Percentiles rank a stretch among this genome's conserved stretches.
Evolutionary conservation across 2,797 vertebrate species (phyloP).

Genomic region (Rhyacichthys aspro): DNA sequence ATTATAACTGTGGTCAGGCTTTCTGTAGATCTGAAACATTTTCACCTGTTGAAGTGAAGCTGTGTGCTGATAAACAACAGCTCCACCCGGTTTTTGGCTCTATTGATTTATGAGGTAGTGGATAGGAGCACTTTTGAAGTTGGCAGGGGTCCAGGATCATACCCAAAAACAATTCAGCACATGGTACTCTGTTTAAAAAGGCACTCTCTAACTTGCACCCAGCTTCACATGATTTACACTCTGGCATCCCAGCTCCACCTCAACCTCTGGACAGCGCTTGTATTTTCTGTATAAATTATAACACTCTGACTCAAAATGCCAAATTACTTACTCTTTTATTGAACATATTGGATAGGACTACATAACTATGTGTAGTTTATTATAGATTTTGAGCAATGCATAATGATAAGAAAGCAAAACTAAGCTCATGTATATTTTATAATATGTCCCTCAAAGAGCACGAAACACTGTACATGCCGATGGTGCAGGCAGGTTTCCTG

Average conservation of each 20-base stretch:
- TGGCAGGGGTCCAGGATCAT: conserved; percentile 27
- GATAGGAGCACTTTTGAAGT: conserved; percentile 16
- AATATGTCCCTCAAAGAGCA: conserved; percentile 8
- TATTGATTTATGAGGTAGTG: conserved; percentile 13
- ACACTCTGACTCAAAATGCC: too few species aligned
- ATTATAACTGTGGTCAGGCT: conserved; percentile 7
- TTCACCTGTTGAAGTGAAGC: conserved; percentile 24
- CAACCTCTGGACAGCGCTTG: background rate
- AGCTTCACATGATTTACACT: conserved; percentile 4
- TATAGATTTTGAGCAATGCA: conserved; percentile 10
- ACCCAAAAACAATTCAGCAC: conserved; percentile 17
- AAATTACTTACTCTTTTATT: too few species aligned
- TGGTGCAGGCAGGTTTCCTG: conserved; percentile 1
- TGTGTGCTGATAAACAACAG: conserved; percentile 6
- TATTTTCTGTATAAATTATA: background rate
- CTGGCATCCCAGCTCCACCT: background rate
- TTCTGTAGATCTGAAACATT: background rate
- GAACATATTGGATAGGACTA: too few species aligned
- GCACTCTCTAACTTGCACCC: conserved; percentile 6
- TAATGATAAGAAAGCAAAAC: conserved; percentile 15
- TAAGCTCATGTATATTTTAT: conserved; percentile 34
- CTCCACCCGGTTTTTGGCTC: background rate
- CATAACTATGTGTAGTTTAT: background rate
- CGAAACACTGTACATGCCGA: background rate
- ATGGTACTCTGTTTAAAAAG: background rate